Percentiles rank a stretch among this genome's conserved stretches.
phyloP scores from a whole-genome alignment of 1,140 invertebrate genomes.

The Lucilia sericata region DNA sequence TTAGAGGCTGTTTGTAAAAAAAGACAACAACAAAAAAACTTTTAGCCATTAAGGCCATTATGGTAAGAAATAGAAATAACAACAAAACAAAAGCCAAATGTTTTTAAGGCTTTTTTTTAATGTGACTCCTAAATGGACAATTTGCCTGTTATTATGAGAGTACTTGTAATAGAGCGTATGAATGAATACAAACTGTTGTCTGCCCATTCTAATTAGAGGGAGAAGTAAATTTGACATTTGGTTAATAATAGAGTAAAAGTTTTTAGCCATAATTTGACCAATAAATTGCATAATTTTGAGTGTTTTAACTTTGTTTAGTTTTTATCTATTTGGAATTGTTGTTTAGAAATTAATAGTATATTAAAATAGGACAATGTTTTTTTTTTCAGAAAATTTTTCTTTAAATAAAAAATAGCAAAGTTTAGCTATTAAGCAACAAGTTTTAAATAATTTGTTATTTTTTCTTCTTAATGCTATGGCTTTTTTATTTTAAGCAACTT shows the following conservation, averaged over 20 bases:
- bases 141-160: conserved; percentile 1
- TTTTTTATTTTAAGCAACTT: too few relatives aligned
- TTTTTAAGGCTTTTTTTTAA: conserved; percentile 9
- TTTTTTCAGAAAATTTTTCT: not conserved
- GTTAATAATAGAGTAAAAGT: conserved; percentile 22
- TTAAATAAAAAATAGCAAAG: not conserved
- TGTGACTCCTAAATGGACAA: not conserved
- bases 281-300: conserved; percentile 27
- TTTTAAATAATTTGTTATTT: too few relatives aligned
- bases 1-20: conserved; percentile 6
- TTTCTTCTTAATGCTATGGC: too few relatives aligned
- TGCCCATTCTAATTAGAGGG: too few relatives aligned
- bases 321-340: not conserved
- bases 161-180: too few relatives aligned
- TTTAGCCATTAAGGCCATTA: conserved; percentile 26
- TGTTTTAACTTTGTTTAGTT: not conserved
- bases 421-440: not conserved
- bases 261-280: conserved; percentile 25
- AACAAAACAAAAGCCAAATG: conserved; percentile 15
- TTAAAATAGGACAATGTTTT: too few relatives aligned
- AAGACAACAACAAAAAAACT: not conserved
- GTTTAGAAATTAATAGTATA: not conserved
- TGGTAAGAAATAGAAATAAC: not conserved
- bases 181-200: not conserved
- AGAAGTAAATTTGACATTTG: not conserved